These are phyloP conservation scores for Syngnathus typhle DNA, from an alignment of 2,113 vertebrate species.

Conservation along the genomic window DNA sequence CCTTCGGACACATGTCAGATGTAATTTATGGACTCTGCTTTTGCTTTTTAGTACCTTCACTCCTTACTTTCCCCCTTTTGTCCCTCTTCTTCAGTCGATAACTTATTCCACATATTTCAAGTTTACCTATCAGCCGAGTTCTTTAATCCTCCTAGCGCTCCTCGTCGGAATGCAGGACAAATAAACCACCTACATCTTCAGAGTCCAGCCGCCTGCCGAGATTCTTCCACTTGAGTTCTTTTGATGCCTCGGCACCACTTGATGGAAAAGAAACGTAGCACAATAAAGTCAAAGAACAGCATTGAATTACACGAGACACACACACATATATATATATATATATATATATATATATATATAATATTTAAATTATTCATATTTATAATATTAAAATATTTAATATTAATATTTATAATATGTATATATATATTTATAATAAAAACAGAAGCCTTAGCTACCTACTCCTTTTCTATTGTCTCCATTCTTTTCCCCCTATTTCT, in stretches of 20 bases:
- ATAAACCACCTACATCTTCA: neutral
- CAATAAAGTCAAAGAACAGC: no score
- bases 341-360: no score
- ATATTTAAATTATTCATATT: no score
- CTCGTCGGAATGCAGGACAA: neutral
- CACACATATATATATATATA: no score
- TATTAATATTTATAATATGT: no score
- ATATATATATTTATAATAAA: no score
- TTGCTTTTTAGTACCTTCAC: slow-evolving; percentile 15
- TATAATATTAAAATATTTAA: no score
- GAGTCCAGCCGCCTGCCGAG: neutral
- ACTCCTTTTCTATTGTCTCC: neutral
- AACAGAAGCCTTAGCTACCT: neutral
- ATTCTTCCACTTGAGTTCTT: slow-evolving; percentile 10
- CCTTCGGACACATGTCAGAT: slow-evolving; percentile 11
- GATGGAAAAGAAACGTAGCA: neutral
- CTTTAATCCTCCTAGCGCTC: slow-evolving; percentile 1
- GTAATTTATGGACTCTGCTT: slow-evolving; percentile 22
- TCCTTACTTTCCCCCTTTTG: neutral
- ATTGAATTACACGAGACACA: no score
- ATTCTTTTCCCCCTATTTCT: neutral
- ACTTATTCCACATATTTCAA: neutral
- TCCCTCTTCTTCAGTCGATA: neutral
- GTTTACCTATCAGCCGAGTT: slow-evolving; percentile 1
- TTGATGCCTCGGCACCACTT: neutral